Base-by-base conservation (phyloP, 2,113 vertebrate genomes). In the Onychorhynchus coronatus region DNA sequence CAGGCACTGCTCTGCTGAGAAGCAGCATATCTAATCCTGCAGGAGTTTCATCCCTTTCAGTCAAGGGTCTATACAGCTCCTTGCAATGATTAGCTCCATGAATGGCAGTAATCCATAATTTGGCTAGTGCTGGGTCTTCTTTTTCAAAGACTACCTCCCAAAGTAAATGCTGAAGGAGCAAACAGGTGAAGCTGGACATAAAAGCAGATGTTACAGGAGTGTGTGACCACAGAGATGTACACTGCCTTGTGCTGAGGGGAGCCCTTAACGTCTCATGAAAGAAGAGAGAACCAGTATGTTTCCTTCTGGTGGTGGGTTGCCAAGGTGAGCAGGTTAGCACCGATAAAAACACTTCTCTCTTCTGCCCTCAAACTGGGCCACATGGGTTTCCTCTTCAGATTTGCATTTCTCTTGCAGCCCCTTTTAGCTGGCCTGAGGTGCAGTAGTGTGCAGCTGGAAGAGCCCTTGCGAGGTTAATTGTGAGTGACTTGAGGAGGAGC, bases 291-390 rank as follows among this genome's bases (percentile, higher is more conserved):
- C 70, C 85, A 53, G 23, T 22, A 3, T 41, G 35, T 89, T 97
- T 95, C 88, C 80, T 94, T 77, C 83, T 96, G 46, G 30, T 78
- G 93, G 96, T 39, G 0, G 55, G 63, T 89, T 94, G 91, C 96
- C 96, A 96, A 89, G 53, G 72, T 30, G 72, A 91, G 72, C 75
- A 88, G 74, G 65, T 85, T 95, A 91, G 37, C 61, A 66, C 78
- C 0, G 1, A 84, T 85, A 85, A 84, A 89, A 79, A 79, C 88
- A 52, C 88, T 59, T 90, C 74, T 72, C 59, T 89, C 31, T 91
- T 83, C 81, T 86, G 3, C 87, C 78, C 81, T 87, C 78, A 88
- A 6, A 73, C 8, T 12, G 52, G 55, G 42, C 14, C 49, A 22
- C 50, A 42, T 0, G 2, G 70, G 88, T 93, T 96, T 95, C 88